Percentiles rank a stretch among this genome's conserved stretches.
These are phyloP conservation scores for Crambe crambe DNA, from an alignment of 37 sponge, comb jelly and placozoan species.

Conservation along the genomic window DNA sequence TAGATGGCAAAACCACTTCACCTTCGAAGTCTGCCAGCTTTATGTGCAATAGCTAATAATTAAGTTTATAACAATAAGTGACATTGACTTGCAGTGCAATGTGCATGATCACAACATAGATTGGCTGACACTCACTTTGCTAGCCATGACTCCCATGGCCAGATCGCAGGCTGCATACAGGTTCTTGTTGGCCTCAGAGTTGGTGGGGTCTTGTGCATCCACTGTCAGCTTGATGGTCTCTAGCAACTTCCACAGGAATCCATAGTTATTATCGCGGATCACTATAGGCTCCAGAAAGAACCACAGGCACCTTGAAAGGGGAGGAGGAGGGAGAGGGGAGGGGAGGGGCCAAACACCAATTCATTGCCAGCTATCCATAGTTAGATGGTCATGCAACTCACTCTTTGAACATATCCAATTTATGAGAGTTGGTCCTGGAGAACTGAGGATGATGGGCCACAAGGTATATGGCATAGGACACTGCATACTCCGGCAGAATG, in stretches of 20 bases:
- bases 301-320: constrained; percentile 65
- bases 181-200: constrained; percentile 66
- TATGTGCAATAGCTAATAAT: constrained; percentile 11
- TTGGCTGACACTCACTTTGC: constrained; percentile 34
- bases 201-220: constrained; percentile 76
- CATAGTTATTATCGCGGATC: constrained; percentile 68
- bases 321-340: background rate
- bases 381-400: constrained; percentile 12
- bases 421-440: constrained; percentile 40
- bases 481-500: constrained; percentile 81
- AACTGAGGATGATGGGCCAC: constrained; percentile 86
- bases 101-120: background rate
- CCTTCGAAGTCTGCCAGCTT: constrained; percentile 45
- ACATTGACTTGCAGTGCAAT: background rate
- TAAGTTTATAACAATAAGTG: background rate
- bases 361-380: background rate
- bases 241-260: constrained; percentile 68
- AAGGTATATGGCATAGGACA: constrained; percentile 75
- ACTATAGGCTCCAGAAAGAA: constrained; percentile 86
- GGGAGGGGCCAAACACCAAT: no score
- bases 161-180: constrained; percentile 78
- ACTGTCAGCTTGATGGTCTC: constrained; percentile 80
- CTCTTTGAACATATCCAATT: constrained; percentile 73
- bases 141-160: constrained; percentile 42
- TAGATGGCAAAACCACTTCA: constrained; percentile 30